Base-by-base conservation (phyloP, 1,140 invertebrate genomes). In the Meloidogyne chitwoodi region DNA sequence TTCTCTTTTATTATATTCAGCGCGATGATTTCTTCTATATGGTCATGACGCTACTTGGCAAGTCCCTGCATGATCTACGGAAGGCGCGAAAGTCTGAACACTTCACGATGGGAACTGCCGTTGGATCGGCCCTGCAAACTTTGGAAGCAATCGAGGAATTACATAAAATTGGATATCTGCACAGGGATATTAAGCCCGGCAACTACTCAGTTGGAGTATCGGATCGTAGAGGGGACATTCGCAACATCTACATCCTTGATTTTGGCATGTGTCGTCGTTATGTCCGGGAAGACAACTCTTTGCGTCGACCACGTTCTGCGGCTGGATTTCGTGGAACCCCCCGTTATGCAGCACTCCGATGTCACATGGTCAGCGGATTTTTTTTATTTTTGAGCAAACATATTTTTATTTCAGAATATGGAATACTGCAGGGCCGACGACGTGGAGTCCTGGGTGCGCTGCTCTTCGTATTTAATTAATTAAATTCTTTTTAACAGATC, bases 251-350 rank as follows among this genome's bases (percentile, higher is more conserved):
- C 67, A 69, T 85, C 26, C 79, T 84, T n/a, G 83, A 85, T 64
- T 84, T 84, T 68, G 83, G 83, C 26, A 85, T 84, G 84, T 75
- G 73, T 63, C 81, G 83, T 26, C 84, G 84, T 65, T 84, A 84
- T 72, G 79, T 85, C 14, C 80, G 86, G 66, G 84, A 84, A 4
- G 80, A 84, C 22, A 83, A 83, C 19, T 72, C 82, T n/a, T 83
- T 84, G 67, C 69, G 78, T 19, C 81, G 83, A 29, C 83, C 83
- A 24, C 72, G 83, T 41, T 48, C 68, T 4, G 83, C 78, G 19
- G 83, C 83, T 56, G 83, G 83, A n/a, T 84, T 84, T 74, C 82
- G 83, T n/a, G 83, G 83, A 31, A 84, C 83, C 1, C 75, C 83
- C 8, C 78, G 81, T 26, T 84, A 84, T 65, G 83, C 83, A 12